These are phyloP conservation scores for Eidolon dupreanum DNA, from an alignment of 2,797 vertebrate genomes.

Conservation along the genomic window DNA sequence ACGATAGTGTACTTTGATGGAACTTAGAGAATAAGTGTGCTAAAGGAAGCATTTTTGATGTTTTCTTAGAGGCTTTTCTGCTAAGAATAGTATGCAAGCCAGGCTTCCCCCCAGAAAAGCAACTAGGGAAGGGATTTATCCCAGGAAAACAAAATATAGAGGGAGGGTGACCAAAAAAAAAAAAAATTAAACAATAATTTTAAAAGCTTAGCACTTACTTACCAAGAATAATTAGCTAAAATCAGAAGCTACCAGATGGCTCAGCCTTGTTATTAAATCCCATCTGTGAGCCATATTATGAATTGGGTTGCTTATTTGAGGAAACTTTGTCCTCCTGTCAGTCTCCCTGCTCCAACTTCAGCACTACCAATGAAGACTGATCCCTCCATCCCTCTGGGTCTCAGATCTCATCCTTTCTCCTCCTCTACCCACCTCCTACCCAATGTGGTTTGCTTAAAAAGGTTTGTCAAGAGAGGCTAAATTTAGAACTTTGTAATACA, in stretches of 20 bases:
- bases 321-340: not conserved
- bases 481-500: not conserved
- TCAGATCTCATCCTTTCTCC: not conserved
- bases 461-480: not conserved
- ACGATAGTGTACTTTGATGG: conserved; percentile 8
- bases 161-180: conserved; percentile 36
- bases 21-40: not conserved
- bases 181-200: conserved; percentile 60
- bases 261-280: conserved; percentile 48
- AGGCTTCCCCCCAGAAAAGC: conserved; percentile 36
- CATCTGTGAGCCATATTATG: conserved; percentile 54
- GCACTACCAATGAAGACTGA: not conserved
- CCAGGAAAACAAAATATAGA: conserved; percentile 66
- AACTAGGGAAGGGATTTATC: conserved; percentile 57
- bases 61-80: conserved; percentile 51
- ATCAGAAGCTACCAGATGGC: conserved; percentile 70
- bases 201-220: conserved; percentile 72
- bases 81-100: conserved; percentile 44
- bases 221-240: conserved; percentile 74
- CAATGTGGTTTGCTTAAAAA: not conserved
- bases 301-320: not conserved
- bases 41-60: conserved; percentile 49
- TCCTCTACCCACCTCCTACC: not conserved
- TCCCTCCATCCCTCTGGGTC: not conserved
- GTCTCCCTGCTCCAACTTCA: not conserved